Percentiles rank a stretch among this genome's conserved stretches.
These are phyloP conservation scores for Ophioninae sp. DNA, from an alignment of 2,888 invertebrate genomes.

Conservation along the genomic window DNA sequence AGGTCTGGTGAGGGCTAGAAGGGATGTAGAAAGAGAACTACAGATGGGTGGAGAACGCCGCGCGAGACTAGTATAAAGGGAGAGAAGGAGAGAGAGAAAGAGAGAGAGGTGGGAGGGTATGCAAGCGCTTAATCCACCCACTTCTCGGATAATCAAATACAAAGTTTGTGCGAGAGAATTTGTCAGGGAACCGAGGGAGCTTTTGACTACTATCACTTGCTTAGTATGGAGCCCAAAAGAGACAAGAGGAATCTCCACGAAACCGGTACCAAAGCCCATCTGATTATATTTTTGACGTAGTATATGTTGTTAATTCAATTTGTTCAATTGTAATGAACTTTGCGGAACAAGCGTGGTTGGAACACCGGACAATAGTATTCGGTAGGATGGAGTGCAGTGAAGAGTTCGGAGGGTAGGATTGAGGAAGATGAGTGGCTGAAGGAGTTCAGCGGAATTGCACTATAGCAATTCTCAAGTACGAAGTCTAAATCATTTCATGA, in stretches of 20 bases:
- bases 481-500: conserved; percentile 4
- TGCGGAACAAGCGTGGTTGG: neutral
- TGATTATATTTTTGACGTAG: conserved; percentile 17
- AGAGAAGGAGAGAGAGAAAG: conserved; percentile 12
- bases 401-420: conserved; percentile 24
- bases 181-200: conserved; percentile 39
- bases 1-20: conserved; percentile 2
- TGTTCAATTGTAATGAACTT: conserved; percentile 19
- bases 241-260: conserved; percentile 14
- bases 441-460: conserved; percentile 1
- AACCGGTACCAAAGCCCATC: neutral
- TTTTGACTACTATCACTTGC: conserved; percentile 40
- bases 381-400: conserved; percentile 36
- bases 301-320: conserved; percentile 13
- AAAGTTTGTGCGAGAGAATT: conserved; percentile 63
- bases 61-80: conserved; percentile 3
- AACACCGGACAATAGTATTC: neutral
- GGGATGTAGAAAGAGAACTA: neutral
- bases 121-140: conserved; percentile 36
- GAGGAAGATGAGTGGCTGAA: neutral
- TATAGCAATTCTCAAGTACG: conserved; percentile 43
- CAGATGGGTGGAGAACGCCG: neutral
- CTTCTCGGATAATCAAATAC: conserved; percentile 64
- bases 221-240: conserved; percentile 22
- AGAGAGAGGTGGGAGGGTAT: conserved; percentile 2